These are phyloP conservation scores for Kryptolebias ocellatus DNA, from an alignment of 2,797 vertebrate genomes.

Conservation along the genomic window DNA sequence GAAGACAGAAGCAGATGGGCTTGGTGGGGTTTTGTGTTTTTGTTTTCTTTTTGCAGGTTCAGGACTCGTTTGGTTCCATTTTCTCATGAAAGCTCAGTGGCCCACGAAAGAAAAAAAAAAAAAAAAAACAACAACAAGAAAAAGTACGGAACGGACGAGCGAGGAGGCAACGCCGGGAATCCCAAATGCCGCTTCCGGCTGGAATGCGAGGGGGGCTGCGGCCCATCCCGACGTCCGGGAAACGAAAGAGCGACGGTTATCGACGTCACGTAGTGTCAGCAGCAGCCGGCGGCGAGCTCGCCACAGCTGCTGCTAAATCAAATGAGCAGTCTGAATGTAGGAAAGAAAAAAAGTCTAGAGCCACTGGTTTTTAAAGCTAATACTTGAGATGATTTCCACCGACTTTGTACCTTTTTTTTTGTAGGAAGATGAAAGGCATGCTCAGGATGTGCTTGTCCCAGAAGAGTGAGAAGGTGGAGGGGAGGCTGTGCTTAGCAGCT, in stretches of 20 bases:
- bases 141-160: too few relatives aligned
- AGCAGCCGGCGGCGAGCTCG: constrained; percentile 32
- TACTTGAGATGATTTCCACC: constrained; percentile 63
- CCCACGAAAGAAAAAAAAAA: constrained; percentile 17
- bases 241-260: constrained; percentile 53
- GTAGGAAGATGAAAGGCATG: constrained; percentile 9
- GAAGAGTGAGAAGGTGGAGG: constrained; percentile 42
- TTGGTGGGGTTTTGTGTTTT: constrained; percentile 36
- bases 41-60: constrained; percentile 57
- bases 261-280: constrained; percentile 64
- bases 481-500: constrained; percentile 44
- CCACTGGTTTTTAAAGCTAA: constrained; percentile 67
- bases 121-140: background rate
- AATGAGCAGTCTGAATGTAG: constrained; percentile 8
- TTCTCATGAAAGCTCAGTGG: constrained; percentile 44
- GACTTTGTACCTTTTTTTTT: constrained; percentile 45
- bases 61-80: constrained; percentile 58
- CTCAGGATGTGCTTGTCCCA: constrained; percentile 13
- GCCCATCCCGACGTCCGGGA: constrained; percentile 52
- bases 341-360: constrained; percentile 35
- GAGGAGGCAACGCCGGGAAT: constrained; percentile 11
- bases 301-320: constrained; percentile 41
- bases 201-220: constrained; percentile 52
- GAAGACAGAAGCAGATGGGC: constrained; percentile 40
- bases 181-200: constrained; percentile 56